phyloP scores from a whole-genome alignment of 1,140 invertebrate species.

The Amyelois transitella region DNA sequence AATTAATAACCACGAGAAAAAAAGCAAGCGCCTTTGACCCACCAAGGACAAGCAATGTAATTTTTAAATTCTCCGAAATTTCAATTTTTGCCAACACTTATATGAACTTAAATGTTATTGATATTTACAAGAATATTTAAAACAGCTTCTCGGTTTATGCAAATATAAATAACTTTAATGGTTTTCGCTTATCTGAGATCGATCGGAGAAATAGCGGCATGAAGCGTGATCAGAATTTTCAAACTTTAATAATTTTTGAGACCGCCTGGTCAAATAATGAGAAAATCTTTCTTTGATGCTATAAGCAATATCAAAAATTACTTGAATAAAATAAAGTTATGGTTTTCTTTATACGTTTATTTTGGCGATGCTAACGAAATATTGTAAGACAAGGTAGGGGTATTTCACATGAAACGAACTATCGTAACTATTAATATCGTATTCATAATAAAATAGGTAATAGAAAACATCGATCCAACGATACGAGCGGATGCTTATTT shows the following conservation, averaged over 20 bases:
- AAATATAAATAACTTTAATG: constrained; percentile 31
- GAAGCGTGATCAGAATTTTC: constrained; percentile 24
- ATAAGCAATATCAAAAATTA: not conserved
- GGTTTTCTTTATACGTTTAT: not conserved
- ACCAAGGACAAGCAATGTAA: constrained; percentile 15
- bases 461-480: not conserved
- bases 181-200: constrained; percentile 21
- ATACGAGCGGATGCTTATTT: constrained; percentile 1
- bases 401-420: not conserved
- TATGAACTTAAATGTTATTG: not conserved
- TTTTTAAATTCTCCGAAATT: constrained; percentile 9
- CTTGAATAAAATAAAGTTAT: not conserved
- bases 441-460: not conserved
- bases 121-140: constrained; percentile 24
- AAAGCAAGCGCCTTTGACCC: constrained; percentile 19
- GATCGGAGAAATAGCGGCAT: constrained; percentile 19
- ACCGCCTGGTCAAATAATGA: constrained; percentile 23
- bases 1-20: constrained; percentile 48
- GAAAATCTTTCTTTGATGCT: not conserved
- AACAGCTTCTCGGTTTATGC: constrained; percentile 21
- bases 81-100: not conserved
- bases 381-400: not conserved
- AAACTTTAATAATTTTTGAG: constrained; percentile 10
- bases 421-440: not conserved
- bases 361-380: not conserved